A percentile compares a stretch with the other conserved stretches of the same genome.
These are phyloP conservation scores for Montipora capitata DNA, from an alignment of 92 coral and sea anemone genomes.

Conservation along the genomic window DNA sequence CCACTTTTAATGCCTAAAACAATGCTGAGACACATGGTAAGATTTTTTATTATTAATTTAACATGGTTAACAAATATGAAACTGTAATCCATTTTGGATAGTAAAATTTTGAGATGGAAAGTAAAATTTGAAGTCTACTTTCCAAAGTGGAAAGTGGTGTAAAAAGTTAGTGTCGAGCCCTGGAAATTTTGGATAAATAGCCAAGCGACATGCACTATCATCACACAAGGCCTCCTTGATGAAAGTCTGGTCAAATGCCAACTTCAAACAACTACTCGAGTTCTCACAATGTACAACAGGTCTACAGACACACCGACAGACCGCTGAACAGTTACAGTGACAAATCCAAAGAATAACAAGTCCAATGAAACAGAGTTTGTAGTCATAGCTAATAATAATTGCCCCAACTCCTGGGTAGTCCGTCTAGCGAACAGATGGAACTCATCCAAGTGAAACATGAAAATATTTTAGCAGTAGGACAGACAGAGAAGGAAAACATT, in stretches of 20 bases:
- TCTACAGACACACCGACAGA: constrained; percentile 11
- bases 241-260: constrained; percentile 17
- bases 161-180: too few relatives aligned
- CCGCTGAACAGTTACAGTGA: constrained; percentile 27
- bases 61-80: too few relatives aligned
- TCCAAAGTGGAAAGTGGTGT: too few relatives aligned
- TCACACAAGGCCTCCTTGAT: constrained; percentile 5
- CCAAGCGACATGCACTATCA: constrained; percentile 17
- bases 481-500: not conserved
- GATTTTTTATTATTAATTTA: too few relatives aligned
- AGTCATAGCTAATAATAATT: constrained; percentile 16
- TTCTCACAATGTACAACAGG: constrained; percentile 38
- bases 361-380: constrained; percentile 52
- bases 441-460: constrained; percentile 42
- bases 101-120: too few relatives aligned
- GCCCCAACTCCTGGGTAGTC: constrained; percentile 45
- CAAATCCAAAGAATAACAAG: constrained; percentile 39
- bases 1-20: too few relatives aligned
- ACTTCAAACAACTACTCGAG: not conserved
- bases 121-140: too few relatives aligned
- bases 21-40: too few relatives aligned
- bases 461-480: constrained; percentile 35
- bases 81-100: too few relatives aligned
- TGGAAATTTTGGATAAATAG: constrained; percentile 17
- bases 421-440: constrained; percentile 44